phyloP scores from a whole-genome alignment of 2,797 vertebrate genomes.

The Phrynocephalus vlangalii region DNA sequence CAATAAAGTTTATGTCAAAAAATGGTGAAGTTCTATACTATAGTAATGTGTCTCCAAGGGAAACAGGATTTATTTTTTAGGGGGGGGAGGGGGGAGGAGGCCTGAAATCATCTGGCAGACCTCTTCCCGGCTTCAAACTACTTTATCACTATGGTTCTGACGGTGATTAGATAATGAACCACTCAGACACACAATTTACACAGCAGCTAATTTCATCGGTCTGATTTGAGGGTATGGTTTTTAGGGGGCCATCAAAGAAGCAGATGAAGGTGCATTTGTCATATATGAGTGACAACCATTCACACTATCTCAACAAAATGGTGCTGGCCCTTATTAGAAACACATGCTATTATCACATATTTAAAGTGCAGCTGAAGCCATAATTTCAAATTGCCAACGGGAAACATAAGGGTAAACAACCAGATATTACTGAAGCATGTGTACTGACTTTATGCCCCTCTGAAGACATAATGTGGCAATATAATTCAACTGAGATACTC shows the following conservation, averaged over 20 bases:
- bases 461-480: constrained; percentile 82
- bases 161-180: constrained; percentile 99
- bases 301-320: constrained; percentile 86
- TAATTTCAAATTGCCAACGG: constrained; percentile 87
- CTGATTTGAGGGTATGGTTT: constrained; percentile 90
- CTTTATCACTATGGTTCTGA: constrained; percentile 90
- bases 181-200: constrained; percentile 94
- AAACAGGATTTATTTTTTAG: constrained; percentile 76
- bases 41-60: constrained; percentile 82
- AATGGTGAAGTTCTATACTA: constrained; percentile 78
- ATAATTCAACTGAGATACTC: constrained; percentile 78
- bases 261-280: constrained; percentile 89
- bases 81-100: constrained; percentile 59
- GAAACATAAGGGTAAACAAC: constrained; percentile 86
- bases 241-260: constrained; percentile 84
- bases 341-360: constrained; percentile 88
- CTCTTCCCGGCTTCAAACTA: constrained; percentile 89
- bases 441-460: constrained; percentile 85
- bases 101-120: constrained; percentile 86
- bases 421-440: constrained; percentile 86
- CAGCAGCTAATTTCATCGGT: constrained; percentile 91
- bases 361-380: constrained; percentile 87
- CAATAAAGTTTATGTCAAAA: constrained; percentile 73
- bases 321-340: constrained; percentile 85
- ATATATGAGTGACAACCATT: constrained; percentile 88